Evolutionary conservation across 2,113 vertebrate species (phyloP), one percentile per base, ranked within the genome.

Genomic region (Nettapus auritus): DNA sequence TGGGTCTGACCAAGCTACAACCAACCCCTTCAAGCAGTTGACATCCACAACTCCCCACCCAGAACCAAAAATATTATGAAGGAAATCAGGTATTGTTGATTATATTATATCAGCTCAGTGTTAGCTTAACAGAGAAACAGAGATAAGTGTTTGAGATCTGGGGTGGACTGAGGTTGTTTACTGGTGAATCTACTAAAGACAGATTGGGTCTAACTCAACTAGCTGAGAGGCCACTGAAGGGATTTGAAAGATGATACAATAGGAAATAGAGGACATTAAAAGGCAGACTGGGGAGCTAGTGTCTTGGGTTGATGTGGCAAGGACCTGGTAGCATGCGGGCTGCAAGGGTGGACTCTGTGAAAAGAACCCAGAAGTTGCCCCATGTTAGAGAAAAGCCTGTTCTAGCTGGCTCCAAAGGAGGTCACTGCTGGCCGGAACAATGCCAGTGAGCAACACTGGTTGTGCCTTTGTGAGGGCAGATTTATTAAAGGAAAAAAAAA

Each of bases 81-180:
- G 25, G 33, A 62, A 5, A 56, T 29, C 8, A 80, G 15, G 5
- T 5, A 2, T 20, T 3, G 0, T 15, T 38, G 22, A 22, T 62
- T 7, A 0, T 1, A 33, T 13, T 3, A 16, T 10, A 36, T 4
- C 12, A 73, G 6, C 22, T 36, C 55, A 9, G 8, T 20, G 20
- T 29, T 13, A 46, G 21, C 8, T 26, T 56, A 25, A 8, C 40
- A 28, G 20, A 28, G 3, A 7, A 3, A 34, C 50, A 44, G 44
- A 69, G 20, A 16, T 56, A 19, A 42, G 26, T 22, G 29, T 18
- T 52, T 56, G 46, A 74, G n/a, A 60, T 57, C 11, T 46, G n/a
- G 15, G 33, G 28, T 69, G 20, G 11, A 46, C 62, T 29, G 21
- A 64, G 42, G n/a, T 55, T 52, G 28, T 8, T 50, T 48, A 48